phyloP scores from a whole-genome alignment of 53 echinoderm and acorn worm genomes.

The Antedon mediterranea region DNA sequence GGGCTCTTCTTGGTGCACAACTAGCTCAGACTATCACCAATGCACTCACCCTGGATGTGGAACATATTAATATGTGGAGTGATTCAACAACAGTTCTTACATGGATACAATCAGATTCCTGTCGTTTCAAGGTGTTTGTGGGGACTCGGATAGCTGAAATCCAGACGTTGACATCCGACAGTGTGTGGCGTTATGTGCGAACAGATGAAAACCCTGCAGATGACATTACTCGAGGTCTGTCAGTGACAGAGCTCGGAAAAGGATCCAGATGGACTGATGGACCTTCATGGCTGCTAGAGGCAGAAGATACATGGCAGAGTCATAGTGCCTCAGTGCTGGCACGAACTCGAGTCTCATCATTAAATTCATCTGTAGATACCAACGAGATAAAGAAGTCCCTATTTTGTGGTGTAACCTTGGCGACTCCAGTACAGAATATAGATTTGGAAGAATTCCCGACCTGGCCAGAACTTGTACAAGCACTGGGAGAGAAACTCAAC shows the following conservation, averaged over 20 bases:
- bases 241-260: slow-evolving; percentile 1
- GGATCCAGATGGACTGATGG: slow-evolving; percentile 10
- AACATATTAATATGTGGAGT: too few species aligned
- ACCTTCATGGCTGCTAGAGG: slow-evolving; percentile 5
- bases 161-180: too few species aligned
- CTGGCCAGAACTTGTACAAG: neutral
- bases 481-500: slow-evolving; percentile 6
- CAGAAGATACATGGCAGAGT: slow-evolving; percentile 9
- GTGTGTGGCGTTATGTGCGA: too few species aligned
- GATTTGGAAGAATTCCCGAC: slow-evolving; percentile 1
- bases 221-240: slow-evolving; percentile 5
- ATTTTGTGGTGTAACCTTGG: slow-evolving; percentile 15
- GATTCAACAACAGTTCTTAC: too few species aligned
- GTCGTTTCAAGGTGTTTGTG: too few species aligned
- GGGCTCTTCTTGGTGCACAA: too few species aligned
- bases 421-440: neutral
- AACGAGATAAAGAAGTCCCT: neutral
- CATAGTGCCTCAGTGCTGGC: slow-evolving; percentile 6
- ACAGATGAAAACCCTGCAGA: too few species aligned
- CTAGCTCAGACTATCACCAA: too few species aligned
- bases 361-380: neutral
- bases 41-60: too few species aligned
- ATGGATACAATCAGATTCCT: too few species aligned
- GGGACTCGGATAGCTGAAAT: too few species aligned
- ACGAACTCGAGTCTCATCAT: neutral